Evolutionary conservation across 2,113 vertebrate genomes (phyloP).

Genomic region (Plestiodon gilberti): DNA sequence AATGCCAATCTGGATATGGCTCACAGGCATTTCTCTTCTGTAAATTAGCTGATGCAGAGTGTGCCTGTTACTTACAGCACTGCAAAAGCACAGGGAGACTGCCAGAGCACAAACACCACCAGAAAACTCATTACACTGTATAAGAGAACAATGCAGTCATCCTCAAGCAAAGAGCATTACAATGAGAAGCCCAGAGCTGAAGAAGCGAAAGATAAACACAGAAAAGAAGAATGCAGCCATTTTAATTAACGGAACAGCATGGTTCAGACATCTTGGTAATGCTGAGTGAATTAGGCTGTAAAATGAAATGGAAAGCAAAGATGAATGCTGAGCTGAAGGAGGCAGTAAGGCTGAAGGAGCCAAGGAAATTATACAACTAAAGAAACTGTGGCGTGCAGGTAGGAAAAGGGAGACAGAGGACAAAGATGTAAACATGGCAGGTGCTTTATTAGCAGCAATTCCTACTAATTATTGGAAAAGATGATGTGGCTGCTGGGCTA

Average conservation of each 20-base stretch:
- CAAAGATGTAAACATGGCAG: not conserved
- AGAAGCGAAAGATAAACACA: constrained; percentile 14
- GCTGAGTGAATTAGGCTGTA: not conserved
- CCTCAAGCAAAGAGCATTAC: constrained; percentile 30
- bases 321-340: accelerated
- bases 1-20: not conserved
- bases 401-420: not conserved
- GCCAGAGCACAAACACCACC: not conserved
- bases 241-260: constrained; percentile 21
- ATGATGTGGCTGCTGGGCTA: not conserved
- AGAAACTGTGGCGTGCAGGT: not conserved
- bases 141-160: constrained; percentile 24
- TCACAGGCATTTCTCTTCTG: constrained; percentile 1
- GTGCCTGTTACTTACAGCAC: constrained; percentile 30
- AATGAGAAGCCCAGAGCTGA: not conserved
- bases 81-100: not conserved
- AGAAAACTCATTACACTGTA: constrained; percentile 26
- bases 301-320: not conserved
- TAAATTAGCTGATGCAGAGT: constrained; percentile 12
- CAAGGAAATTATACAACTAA: not conserved
- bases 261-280: constrained; percentile 13
- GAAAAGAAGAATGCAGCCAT: not conserved
- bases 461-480: not conserved
- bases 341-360: not conserved
- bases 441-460: not conserved